phyloP scores from a whole-genome alignment of 2,113 vertebrate genomes.

The Bolborhynchus lineola region DNA sequence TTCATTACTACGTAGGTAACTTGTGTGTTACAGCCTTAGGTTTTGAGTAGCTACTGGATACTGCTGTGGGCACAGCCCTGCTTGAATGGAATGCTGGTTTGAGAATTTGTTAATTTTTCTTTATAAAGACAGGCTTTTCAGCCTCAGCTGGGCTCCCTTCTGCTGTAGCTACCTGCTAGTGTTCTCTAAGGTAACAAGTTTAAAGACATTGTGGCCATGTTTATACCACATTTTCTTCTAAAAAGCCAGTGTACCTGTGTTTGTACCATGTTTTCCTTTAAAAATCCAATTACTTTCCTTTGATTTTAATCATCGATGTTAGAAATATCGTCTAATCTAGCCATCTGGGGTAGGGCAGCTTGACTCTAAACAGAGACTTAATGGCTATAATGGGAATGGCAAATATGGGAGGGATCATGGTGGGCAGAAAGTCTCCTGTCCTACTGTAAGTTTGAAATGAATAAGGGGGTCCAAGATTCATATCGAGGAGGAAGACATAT shows the following conservation, averaged over 20 bases:
- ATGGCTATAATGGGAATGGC: not conserved
- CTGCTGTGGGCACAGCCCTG: not conserved
- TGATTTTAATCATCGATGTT: not conserved
- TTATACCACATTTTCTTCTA: not conserved
- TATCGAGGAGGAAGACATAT: not conserved
- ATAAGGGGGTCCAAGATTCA: not conserved
- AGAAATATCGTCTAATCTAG: not conserved
- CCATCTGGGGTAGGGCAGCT: not conserved
- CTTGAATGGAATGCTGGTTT: not conserved
- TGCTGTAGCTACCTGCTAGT: not conserved
- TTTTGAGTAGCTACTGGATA: not conserved
- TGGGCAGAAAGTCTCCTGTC: not conserved
- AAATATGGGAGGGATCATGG: not conserved
- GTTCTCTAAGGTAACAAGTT: not conserved
- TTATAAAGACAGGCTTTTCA: not conserved
- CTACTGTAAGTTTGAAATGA: not conserved
- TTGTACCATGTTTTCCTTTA: not conserved
- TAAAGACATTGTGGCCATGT: not conserved
- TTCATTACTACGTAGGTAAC: not conserved
- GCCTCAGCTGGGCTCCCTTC: not conserved
- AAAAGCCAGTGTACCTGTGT: not conserved
- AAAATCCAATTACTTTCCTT: not conserved
- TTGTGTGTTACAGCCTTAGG: not conserved
- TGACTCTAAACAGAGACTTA: not conserved
- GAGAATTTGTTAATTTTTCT: not conserved